Evolutionary conservation across 1,140 invertebrate genomes (phyloP).

Genomic region (Galendromus occidentalis): DNA sequence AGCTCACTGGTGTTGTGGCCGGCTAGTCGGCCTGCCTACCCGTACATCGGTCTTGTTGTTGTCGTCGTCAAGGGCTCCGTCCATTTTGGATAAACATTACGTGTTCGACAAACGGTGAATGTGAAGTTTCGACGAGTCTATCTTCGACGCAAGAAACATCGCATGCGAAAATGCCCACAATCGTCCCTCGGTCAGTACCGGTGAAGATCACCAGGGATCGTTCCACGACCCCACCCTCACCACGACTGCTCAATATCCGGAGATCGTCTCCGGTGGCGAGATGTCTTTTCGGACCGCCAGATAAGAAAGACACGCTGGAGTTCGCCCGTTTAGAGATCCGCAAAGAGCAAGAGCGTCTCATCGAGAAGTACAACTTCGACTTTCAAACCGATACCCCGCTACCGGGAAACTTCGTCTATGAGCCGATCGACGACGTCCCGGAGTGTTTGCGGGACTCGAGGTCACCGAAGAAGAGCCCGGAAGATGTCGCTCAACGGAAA

Average conservation of each 20-base stretch:
- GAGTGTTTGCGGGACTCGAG: not conserved
- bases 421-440: not conserved
- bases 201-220: not conserved
- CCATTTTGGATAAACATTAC: too few relatives aligned
- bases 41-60: too few relatives aligned
- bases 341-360: not conserved
- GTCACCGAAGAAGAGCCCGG: not conserved
- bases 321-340: not conserved
- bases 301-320: not conserved
- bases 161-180: not conserved
- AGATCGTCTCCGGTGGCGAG: not conserved
- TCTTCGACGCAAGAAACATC: not conserved
- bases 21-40: too few relatives aligned
- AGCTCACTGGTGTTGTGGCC: too few relatives aligned
- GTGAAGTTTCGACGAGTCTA: too few relatives aligned
- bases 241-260: not conserved
- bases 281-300: not conserved
- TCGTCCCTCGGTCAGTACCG: not conserved
- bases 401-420: not conserved
- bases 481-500: conserved; percentile 1
- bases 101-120: too few relatives aligned
- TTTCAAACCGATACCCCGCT: not conserved
- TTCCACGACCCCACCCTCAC: not conserved
- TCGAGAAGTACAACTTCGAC: conserved; percentile 10
- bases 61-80: too few relatives aligned